Percentiles rank a stretch among this genome's conserved stretches.
Evolutionary conservation across 2,113 vertebrate species (phyloP).

Genomic region (Ammodytes dubius): DNA sequence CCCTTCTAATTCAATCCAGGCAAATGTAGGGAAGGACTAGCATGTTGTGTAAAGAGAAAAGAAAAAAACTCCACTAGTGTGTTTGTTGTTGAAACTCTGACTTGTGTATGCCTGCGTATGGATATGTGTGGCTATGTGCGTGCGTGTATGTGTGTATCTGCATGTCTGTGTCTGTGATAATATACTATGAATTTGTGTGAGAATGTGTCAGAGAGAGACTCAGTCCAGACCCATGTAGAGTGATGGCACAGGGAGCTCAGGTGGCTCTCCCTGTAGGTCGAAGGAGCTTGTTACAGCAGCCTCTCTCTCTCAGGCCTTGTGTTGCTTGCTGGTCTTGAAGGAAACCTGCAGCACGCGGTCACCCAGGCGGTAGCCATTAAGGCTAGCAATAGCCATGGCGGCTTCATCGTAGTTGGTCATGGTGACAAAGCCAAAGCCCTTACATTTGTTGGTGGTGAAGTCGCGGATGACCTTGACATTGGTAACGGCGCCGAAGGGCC

Average conservation of each 20-base stretch:
- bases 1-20: constrained; percentile 88
- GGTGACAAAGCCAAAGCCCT: constrained; percentile 97
- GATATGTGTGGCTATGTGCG: constrained; percentile 69
- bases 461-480: constrained; percentile 98
- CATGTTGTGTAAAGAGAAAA: constrained; percentile 87
- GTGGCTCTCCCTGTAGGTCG: constrained; percentile 72
- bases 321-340: constrained; percentile 99
- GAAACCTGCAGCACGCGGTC: constrained; percentile 98
- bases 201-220: constrained; percentile 84
- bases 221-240: constrained; percentile 87
- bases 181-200: constrained; percentile 76
- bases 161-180: constrained; percentile 70
- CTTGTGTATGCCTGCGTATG: constrained; percentile 76
- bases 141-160: constrained; percentile 62
- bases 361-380: constrained; percentile 95
- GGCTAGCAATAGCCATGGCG: constrained; percentile 97
- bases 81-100: constrained; percentile 82
- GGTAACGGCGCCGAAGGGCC: constrained; percentile 97
- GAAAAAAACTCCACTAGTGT: constrained; percentile 82
- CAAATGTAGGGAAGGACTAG: constrained; percentile 86
- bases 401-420: constrained; percentile 99
- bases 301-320: constrained; percentile 91
- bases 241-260: constrained; percentile 81
- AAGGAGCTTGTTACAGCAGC: constrained; percentile 73
- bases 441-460: constrained; percentile 98